phyloP scores from a whole-genome alignment of 1,140 invertebrate species.

The Octopus bimaculoides region DNA sequence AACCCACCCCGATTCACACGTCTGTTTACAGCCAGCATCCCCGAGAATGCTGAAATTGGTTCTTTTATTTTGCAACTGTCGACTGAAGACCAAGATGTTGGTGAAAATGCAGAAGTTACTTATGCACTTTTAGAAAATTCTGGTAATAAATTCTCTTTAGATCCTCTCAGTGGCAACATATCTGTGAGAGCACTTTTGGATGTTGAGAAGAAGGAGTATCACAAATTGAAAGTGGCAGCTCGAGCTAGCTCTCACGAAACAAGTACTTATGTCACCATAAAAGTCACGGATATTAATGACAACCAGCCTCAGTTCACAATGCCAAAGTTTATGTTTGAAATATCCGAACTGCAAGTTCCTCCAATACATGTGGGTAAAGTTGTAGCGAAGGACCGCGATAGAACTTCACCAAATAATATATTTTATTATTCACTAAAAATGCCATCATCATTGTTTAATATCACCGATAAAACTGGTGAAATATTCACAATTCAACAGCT shows the following conservation, averaged over 20 bases:
- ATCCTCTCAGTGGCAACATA: constrained; percentile 84
- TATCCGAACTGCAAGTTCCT: constrained; percentile 70
- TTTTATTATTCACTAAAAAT: constrained; percentile 85
- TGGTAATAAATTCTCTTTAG: constrained; percentile 83
- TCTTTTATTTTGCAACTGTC: constrained; percentile 90
- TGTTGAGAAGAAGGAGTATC: constrained; percentile 71
- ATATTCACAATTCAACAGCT: constrained; percentile 81
- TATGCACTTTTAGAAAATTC: constrained; percentile 78
- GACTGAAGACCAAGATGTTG: constrained; percentile 74
- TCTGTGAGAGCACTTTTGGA: constrained; percentile 82
- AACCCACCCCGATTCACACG: constrained; percentile 90
- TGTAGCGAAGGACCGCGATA: constrained; percentile 84
- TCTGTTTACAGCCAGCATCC: constrained; percentile 89
- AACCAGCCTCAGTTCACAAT: constrained; percentile 42
- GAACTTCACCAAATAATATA: constrained; percentile 86
- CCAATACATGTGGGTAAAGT: constrained; percentile 77
- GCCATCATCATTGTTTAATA: constrained; percentile 84
- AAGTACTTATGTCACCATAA: constrained; percentile 70
- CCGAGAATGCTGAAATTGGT: constrained; percentile 89
- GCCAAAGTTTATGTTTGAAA: constrained; percentile 42
- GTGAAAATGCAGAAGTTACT: constrained; percentile 76
- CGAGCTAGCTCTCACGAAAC: constrained; percentile 71
- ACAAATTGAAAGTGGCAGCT: constrained; percentile 77
- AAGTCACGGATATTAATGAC: constrained; percentile 75
- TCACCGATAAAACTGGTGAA: constrained; percentile 86